Percentiles rank a stretch among this genome's conserved stretches.
Evolutionary conservation across 2,888 invertebrate genomes (phyloP).

Genomic region (Plemyria rubiginata): DNA sequence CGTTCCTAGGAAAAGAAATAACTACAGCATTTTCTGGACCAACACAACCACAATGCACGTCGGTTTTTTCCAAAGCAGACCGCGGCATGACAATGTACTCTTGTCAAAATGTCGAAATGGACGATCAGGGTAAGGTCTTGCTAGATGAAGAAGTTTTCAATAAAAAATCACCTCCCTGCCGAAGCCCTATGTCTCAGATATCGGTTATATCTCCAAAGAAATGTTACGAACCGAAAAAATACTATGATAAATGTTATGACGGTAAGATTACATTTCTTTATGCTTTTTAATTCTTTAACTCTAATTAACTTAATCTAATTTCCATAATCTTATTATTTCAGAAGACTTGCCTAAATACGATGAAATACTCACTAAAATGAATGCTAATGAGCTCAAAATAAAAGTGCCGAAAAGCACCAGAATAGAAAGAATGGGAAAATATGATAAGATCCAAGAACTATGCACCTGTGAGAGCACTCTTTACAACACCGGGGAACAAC

Average conservation of each 20-base stretch:
- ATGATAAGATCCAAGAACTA: slow-evolving; percentile 72
- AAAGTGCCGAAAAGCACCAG: slow-evolving; percentile 73
- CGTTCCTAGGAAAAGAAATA: slow-evolving; percentile 78
- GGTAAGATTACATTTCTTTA: slow-evolving; percentile 41
- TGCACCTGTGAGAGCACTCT: slow-evolving; percentile 70
- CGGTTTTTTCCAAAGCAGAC: slow-evolving; percentile 67
- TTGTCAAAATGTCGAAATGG: slow-evolving; percentile 79
- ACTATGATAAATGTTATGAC: slow-evolving; percentile 40
- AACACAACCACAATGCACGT: slow-evolving; percentile 63
- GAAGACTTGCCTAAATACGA: slow-evolving; percentile 65
- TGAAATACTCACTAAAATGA: slow-evolving; percentile 78
- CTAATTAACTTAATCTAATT: slow-evolving; percentile 2
- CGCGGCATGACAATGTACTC: slow-evolving; percentile 78
- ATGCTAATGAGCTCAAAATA: slow-evolving; percentile 75
- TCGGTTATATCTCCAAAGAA: slow-evolving; percentile 54
- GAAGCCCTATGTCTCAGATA: slow-evolving; percentile 57
- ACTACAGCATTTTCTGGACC: slow-evolving; percentile 72
- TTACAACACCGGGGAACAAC: slow-evolving; percentile 74
- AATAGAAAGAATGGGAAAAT: slow-evolving; percentile 68
- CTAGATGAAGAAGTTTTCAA: slow-evolving; percentile 69
- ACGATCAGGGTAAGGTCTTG: slow-evolving; percentile 73
- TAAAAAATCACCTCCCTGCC: slow-evolving; percentile 52
- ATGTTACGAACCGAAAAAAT: slow-evolving; percentile 43
- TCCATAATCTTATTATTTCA: slow-evolving; percentile 41
- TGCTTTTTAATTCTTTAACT: not conserved